Evolutionary conservation across 2,888 invertebrate genomes (phyloP).

Genomic region (Meta bourneti): DNA sequence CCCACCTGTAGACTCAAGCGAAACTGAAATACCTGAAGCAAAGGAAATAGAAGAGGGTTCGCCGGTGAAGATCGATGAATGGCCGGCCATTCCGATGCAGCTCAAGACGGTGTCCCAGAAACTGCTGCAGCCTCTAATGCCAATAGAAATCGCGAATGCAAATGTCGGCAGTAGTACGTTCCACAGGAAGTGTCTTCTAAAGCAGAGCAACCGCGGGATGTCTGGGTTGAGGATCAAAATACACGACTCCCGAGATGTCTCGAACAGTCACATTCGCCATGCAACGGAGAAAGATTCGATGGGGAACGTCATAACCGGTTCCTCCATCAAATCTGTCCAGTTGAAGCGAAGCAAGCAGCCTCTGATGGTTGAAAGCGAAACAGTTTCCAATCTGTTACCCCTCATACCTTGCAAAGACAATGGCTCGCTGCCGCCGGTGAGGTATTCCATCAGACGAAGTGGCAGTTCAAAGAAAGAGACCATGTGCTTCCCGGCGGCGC

Average conservation of each 20-base stretch:
- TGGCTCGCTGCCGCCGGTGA: conserved; percentile 57
- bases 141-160: conserved; percentile 29
- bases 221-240: conserved; percentile 48
- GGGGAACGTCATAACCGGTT: conserved; percentile 41
- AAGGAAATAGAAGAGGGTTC: neutral
- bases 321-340: conserved; percentile 55
- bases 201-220: conserved; percentile 46
- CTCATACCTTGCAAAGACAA: conserved; percentile 68
- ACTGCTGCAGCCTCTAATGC: conserved; percentile 50
- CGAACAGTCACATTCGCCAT: neutral
- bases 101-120: conserved; percentile 57
- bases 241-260: conserved; percentile 17
- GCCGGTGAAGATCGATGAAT: conserved; percentile 50
- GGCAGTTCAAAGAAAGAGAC: conserved; percentile 63
- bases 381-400: conserved; percentile 41
- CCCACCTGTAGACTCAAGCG: neutral
- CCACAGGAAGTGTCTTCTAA: conserved; percentile 62
- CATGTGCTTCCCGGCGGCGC: conserved; percentile 40
- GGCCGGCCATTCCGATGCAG: conserved; percentile 66
- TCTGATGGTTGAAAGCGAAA: conserved; percentile 33
- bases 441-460: conserved; percentile 44
- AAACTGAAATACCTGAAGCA: neutral
- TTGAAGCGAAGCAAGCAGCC: conserved; percentile 50
- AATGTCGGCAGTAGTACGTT: conserved; percentile 26
- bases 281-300: neutral